Evolutionary conservation across 2,797 vertebrate species (phyloP).

Genomic region (Monodelphis domestica): DNA sequence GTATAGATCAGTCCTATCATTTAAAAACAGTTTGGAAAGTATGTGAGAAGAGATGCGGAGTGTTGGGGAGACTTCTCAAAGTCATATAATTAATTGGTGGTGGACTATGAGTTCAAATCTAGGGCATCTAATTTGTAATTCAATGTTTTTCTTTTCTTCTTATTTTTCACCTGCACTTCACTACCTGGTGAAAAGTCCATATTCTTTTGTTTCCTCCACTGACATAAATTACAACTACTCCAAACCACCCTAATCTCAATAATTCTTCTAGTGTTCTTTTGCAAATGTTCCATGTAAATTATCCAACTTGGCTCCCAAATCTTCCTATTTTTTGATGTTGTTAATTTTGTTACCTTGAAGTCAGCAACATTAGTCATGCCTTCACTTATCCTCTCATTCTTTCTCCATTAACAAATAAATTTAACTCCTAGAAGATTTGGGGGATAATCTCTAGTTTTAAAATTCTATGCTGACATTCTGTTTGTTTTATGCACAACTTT

Average conservation of each 20-base stretch:
- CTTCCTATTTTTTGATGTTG: background rate
- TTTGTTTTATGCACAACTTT: background rate
- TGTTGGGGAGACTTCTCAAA: background rate
- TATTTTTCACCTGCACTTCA: background rate
- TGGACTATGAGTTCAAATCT: background rate
- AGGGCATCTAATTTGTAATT: background rate
- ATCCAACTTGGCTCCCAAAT: background rate
- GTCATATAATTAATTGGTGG: background rate
- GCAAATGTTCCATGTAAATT: background rate
- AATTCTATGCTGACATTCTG: background rate
- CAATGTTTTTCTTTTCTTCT: background rate
- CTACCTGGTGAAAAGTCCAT: background rate
- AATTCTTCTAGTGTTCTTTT: background rate
- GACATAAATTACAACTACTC: background rate
- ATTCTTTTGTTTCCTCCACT: background rate
- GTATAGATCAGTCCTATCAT: too few relatives aligned
- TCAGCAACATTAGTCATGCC: background rate
- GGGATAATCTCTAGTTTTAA: background rate
- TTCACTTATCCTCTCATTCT: background rate
- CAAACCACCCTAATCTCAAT: background rate
- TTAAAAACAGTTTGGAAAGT: too few relatives aligned
- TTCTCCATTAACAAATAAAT: background rate
- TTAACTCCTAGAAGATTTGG: background rate
- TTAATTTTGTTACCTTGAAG: background rate
- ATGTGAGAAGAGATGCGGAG: too few relatives aligned